These are phyloP conservation scores for Lamproptera curius DNA, from an alignment of 2,888 invertebrate genomes.

Conservation along the genomic window DNA sequence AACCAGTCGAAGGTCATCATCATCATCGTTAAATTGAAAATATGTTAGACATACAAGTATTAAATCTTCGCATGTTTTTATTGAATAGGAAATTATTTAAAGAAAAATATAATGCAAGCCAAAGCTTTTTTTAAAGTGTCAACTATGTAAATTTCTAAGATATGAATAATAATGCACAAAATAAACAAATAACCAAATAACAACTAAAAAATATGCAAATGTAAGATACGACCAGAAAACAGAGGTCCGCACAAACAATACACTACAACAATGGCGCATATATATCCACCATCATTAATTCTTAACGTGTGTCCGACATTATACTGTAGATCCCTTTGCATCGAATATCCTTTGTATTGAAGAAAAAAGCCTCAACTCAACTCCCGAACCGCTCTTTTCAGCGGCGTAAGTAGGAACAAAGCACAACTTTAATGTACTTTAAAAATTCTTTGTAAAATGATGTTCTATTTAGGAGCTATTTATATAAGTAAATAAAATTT, in stretches of 20 bases:
- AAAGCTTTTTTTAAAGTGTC: too few relatives aligned
- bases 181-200: too few relatives aligned
- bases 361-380: constrained; percentile 10
- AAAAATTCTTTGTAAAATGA: constrained; percentile 16
- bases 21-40: too few relatives aligned
- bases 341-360: constrained; percentile 12
- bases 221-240: too few relatives aligned
- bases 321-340: constrained; percentile 15
- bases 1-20: too few relatives aligned
- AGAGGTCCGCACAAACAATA: neutral
- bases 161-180: too few relatives aligned
- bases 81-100: too few relatives aligned
- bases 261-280: neutral
- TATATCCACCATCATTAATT: neutral
- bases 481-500: neutral
- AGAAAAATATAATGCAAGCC: too few relatives aligned
- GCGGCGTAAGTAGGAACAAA: constrained; percentile 16
- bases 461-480: constrained; percentile 3
- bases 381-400: constrained; percentile 14
- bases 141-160: too few relatives aligned
- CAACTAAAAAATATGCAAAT: too few relatives aligned
- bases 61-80: too few relatives aligned
- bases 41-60: too few relatives aligned
- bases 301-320: constrained; percentile 5
- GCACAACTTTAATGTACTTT: constrained; percentile 16